These are phyloP conservation scores for Megaustenia siamemsis DNA, from an alignment of 2,888 invertebrate genomes.

Conservation along the genomic window DNA sequence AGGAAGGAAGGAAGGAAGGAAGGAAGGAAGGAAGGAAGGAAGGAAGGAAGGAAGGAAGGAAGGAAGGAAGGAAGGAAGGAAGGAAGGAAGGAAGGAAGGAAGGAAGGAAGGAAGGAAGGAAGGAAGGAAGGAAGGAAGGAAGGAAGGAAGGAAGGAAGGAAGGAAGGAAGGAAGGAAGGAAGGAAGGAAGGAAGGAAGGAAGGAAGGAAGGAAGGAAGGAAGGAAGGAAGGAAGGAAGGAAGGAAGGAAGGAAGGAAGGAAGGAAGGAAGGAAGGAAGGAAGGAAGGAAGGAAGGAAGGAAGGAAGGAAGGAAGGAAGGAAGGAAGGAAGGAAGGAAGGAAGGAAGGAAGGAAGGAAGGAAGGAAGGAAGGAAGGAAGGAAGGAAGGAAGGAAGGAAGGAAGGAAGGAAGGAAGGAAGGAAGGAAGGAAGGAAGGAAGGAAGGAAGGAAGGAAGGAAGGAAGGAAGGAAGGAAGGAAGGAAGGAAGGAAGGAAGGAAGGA, in stretches of 20 bases:
- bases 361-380: neutral
- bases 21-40: neutral
- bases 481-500: slow-evolving; percentile 3
- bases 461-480: neutral
- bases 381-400: neutral
- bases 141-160: neutral
- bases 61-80: neutral
- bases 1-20: neutral
- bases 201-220: no score
- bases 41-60: neutral
- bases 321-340: slow-evolving; percentile 8
- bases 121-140: slow-evolving; percentile 9
- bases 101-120: slow-evolving; percentile 16
- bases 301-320: no score
- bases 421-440: neutral
- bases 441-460: no score
- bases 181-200: no score
- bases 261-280: no score
- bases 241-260: no score
- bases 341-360: slow-evolving; percentile 2
- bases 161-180: no score
- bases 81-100: slow-evolving; percentile 1
- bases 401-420: slow-evolving; percentile 1
- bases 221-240: no score
- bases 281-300: no score